Evolutionary conservation across 2,113 vertebrate species (phyloP), one percentile per base, ranked within the genome.

Genomic region (Benitochromis conjunctus): DNA sequence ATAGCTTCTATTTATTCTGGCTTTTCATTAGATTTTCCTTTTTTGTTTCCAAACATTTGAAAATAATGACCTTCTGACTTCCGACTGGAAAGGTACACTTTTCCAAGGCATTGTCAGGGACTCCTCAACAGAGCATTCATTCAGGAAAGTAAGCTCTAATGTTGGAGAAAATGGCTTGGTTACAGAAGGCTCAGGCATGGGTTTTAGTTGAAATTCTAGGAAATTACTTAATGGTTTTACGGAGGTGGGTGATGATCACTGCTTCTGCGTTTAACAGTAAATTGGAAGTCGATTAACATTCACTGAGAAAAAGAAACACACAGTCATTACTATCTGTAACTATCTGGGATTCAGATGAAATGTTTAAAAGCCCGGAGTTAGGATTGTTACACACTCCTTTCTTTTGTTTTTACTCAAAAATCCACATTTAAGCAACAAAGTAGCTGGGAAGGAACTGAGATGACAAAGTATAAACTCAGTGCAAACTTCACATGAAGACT

Each of bases 91-190:
- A 90, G 81, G 89, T 21, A 76, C 88, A 90, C 93, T 57, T 51
- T 88, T 92, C 86, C 79, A 92, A 77, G 85, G 81, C 89, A 64
- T 79, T 91, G 48, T 31, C 64, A 83, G 55, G 24, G 13, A 66
- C 31, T 85, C 85, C 71, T 60, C 93, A 97, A 96, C 96, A 90
- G 94, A 88, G 82, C 93, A 84, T 95, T 96, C 94, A 93, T 96
- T 91, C 55, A 80, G 54, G 88, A 62, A 88, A 51, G 53, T 94
- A 93, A 82, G 21, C 82, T 43, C 10, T 86, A 88, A 69, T 90
- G 90, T 89, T 96, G 83, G 85, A 95, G 85, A 90, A 92, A 89
- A 69, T 3, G 43, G 48, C 43, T 74, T 51, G 16, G 18, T 12
- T 81, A 55, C 83, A 88, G 88, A 53, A 83, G 51, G 51, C 81